These are phyloP conservation scores for Bruchidius siliquastri DNA, from an alignment of 2,888 invertebrate genomes.

Conservation along the genomic window DNA sequence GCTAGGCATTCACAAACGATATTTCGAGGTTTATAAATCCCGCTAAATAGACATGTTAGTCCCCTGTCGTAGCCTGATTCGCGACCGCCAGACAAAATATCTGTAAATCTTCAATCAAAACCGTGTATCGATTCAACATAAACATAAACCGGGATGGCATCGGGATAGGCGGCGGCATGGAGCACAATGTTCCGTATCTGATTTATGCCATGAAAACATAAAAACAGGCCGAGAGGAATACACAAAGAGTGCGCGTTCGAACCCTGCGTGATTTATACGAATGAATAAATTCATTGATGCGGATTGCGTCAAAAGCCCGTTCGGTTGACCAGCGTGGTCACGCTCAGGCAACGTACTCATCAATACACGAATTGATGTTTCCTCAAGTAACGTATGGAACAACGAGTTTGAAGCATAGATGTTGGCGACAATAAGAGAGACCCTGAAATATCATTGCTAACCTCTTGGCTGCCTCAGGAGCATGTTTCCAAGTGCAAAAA, in stretches of 20 bases:
- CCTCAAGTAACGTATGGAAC: too few species aligned
- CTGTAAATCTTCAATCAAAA: constrained; percentile 23
- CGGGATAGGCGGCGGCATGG: constrained; percentile 4
- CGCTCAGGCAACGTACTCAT: too few species aligned
- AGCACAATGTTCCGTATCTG: constrained; percentile 23
- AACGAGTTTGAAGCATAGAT: too few species aligned
- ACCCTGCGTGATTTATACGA: constrained; percentile 19
- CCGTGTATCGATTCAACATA: constrained; percentile 17
- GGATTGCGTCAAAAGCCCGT: constrained; percentile 12
- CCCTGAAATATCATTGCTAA: too few species aligned
- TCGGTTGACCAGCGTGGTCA: background rate
- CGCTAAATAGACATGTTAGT: too few species aligned
- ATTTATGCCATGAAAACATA: constrained; percentile 20
- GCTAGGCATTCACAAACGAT: too few species aligned
- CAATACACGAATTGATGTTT: too few species aligned
- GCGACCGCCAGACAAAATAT: constrained; percentile 3
- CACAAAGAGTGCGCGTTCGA: constrained; percentile 17
- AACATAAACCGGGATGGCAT: constrained; percentile 17
- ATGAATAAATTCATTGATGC: constrained; percentile 19
- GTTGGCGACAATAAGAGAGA: too few species aligned
- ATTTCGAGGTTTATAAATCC: too few species aligned
- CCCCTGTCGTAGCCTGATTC: background rate
- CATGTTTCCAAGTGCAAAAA: too few species aligned
- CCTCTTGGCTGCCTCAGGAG: too few species aligned
- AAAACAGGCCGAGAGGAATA: constrained; percentile 18